Evolutionary conservation across 1,140 invertebrate genomes (phyloP).

Genomic region (Drosophila varians): DNA sequence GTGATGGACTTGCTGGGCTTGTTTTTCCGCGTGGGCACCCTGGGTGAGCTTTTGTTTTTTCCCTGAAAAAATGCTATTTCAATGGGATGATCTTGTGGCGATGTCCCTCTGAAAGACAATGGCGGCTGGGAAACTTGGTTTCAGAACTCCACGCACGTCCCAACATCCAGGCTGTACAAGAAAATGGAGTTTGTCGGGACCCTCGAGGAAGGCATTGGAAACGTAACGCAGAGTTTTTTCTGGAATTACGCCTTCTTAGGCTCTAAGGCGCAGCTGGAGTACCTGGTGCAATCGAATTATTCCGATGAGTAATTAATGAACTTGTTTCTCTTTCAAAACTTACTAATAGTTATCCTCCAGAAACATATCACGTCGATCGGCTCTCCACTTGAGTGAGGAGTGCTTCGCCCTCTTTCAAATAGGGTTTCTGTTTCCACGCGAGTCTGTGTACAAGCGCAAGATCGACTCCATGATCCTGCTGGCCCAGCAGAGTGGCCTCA

Average conservation of each 20-base stretch:
- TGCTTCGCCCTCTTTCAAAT: slow-evolving; percentile 89
- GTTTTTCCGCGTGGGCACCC: slow-evolving; percentile 84
- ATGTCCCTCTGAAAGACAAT: slow-evolving; percentile 84
- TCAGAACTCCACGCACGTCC: slow-evolving; percentile 86
- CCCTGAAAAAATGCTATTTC: background rate
- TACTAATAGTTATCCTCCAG: slow-evolving; percentile 35
- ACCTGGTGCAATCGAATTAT: slow-evolving; percentile 88
- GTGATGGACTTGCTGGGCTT: slow-evolving; percentile 86
- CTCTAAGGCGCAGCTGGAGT: slow-evolving; percentile 87
- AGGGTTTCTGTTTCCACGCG: slow-evolving; percentile 86
- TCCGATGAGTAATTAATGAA: slow-evolving; percentile 84
- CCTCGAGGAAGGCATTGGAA: slow-evolving; percentile 87
- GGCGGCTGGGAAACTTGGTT: slow-evolving; percentile 89
- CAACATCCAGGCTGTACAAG: slow-evolving; percentile 86
- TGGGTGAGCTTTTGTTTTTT: slow-evolving; percentile 51
- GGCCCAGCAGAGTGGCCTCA: slow-evolving; percentile 87
- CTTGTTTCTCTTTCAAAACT: background rate
- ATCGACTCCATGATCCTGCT: slow-evolving; percentile 86
- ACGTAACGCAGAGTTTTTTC: slow-evolving; percentile 88
- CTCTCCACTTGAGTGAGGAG: slow-evolving; percentile 88
- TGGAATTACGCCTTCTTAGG: slow-evolving; percentile 90
- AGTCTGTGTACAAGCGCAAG: slow-evolving; percentile 86
- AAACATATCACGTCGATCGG: slow-evolving; percentile 85
- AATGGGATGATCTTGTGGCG: background rate
- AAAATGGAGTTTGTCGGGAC: slow-evolving; percentile 87